Conservation (phyloP, 2,113 vertebrate genomes). For the Ptyas mucosa region DNA sequence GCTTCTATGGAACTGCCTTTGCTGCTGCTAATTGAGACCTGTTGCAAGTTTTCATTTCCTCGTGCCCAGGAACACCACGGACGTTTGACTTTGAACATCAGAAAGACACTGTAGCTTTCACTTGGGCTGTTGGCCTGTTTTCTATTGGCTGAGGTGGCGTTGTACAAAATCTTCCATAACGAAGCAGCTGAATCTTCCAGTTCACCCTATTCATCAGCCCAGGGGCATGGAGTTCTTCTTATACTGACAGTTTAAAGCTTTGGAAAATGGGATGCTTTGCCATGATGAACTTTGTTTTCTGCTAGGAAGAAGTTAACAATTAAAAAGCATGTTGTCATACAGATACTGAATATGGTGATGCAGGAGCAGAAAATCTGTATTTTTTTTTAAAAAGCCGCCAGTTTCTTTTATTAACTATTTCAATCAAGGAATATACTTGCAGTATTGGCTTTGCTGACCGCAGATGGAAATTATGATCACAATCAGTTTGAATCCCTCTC, state of each 20-base stretch:
- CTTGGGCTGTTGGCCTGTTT: conserved; percentile 65
- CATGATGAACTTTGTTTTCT: conserved; percentile 63
- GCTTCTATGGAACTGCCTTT: conserved; percentile 66
- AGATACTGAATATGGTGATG: conserved; percentile 57
- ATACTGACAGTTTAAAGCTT: conserved; percentile 58
- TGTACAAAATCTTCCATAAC: conserved; percentile 60
- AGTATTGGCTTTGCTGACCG: conserved; percentile 69
- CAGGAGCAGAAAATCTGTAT: conserved; percentile 57
- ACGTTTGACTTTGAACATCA: conserved; percentile 62
- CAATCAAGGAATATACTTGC: conserved; percentile 67
- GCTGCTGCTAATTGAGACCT: conserved; percentile 77
- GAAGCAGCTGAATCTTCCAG: conserved; percentile 55
- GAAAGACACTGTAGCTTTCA: conserved; percentile 66
- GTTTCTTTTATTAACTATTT: conserved; percentile 55
- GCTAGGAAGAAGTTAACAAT: conserved; percentile 56
- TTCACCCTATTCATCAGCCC: conserved; percentile 44
- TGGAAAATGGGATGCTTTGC: conserved; percentile 64
- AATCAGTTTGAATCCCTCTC: conserved; percentile 71
- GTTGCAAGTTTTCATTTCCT: conserved; percentile 74
- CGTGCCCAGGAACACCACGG: conserved; percentile 72
- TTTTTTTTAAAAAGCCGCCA: conserved; percentile 27
- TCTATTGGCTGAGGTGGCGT: conserved; percentile 67
- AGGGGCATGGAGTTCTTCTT: conserved; percentile 48
- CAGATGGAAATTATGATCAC: conserved; percentile 71
- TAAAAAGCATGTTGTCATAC: conserved; percentile 62